Evolutionary conservation across 1,140 invertebrate genomes (phyloP), one percentile per base, ranked within the genome.

Genomic region (Apis laboriosa): DNA sequence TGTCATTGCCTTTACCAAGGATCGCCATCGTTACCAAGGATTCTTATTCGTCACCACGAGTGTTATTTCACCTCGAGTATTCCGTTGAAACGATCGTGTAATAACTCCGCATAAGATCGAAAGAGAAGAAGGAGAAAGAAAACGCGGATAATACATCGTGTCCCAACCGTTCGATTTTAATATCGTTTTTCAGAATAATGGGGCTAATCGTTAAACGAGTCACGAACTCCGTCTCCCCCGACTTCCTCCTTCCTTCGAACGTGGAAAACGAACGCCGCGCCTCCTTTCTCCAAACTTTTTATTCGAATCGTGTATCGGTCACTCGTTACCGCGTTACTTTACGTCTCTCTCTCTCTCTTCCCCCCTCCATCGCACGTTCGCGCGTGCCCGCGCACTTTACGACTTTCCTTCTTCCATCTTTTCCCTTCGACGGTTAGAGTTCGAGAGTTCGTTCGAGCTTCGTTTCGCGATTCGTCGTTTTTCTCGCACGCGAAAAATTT

Each of bases 281-380:
- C 56, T 78, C 58, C 80, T 83, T 83, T 83, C 80, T 77, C 28
- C 17, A 71, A 78, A 78, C 63, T 87, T 70, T 66, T 78, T 61
- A 88, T 88, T 85, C 85, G 24, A 34, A 9, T 28, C 61, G 78
- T 79, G 82, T 77, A 86, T 86, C 81, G 76, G 72, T 72, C 68
- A 68, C 63, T 84, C 63, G 66, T 80, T 79, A 80, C 61, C 63
- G 80, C 63, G 66, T 80, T 79, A 80, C 61, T 81, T 84, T 80
- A 85, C 67, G 79, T 80, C 85, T 78, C 75, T 75, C 55, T 60
- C 63, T 70, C 74, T 56, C 49, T 21, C 55, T 58, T 80, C 0
- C 24, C 24, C 24, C 24, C 24, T 24, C 24, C 24, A 24, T 24
- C 24, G 49, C 15, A 58, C 49, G 49, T 78, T 68, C 51, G 67